These are phyloP conservation scores for Bufo bufo DNA, from an alignment of 2,113 vertebrate species.

Conservation along the genomic window DNA sequence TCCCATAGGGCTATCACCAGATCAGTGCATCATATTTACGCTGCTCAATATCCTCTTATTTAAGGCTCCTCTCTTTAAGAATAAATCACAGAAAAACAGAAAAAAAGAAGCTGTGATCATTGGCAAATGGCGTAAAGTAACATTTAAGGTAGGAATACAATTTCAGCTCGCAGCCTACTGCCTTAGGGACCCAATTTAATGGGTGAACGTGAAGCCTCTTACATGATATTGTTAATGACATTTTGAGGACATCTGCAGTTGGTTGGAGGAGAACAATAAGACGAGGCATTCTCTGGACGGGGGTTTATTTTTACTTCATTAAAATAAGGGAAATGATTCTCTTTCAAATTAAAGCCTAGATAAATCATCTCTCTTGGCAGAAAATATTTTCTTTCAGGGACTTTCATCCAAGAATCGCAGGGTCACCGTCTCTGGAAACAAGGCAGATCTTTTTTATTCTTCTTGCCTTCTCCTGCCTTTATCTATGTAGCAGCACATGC, in stretches of 20 bases:
- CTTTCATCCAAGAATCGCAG: slow-evolving; percentile 37
- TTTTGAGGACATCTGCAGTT: slow-evolving; percentile 78
- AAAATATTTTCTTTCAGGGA: slow-evolving; percentile 52
- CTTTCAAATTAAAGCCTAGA: slow-evolving; percentile 60
- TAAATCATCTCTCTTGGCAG: slow-evolving; percentile 49
- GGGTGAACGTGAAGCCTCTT: slow-evolving; percentile 76
- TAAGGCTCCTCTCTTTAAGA: neutral
- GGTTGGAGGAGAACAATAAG: slow-evolving; percentile 72
- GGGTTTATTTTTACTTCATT: slow-evolving; percentile 62
- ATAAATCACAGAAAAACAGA: slow-evolving; percentile 17
- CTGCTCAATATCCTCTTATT: slow-evolving; percentile 20
- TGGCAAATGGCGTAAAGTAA: slow-evolving; percentile 62
- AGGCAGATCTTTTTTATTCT: neutral
- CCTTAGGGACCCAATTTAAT: slow-evolving; percentile 76
- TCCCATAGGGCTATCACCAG: neutral
- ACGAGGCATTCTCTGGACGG: slow-evolving; percentile 61
- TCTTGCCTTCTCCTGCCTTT: slow-evolving; percentile 39
- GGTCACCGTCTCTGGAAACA: slow-evolving; percentile 41
- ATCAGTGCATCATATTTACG: slow-evolving; percentile 57
- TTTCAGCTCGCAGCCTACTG: slow-evolving; percentile 67
- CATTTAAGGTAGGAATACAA: slow-evolving; percentile 58
- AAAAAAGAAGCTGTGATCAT: neutral
- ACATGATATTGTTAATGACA: slow-evolving; percentile 78
- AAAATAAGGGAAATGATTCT: slow-evolving; percentile 53
- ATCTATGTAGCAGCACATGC: slow-evolving; percentile 45